Evolutionary conservation across 1,140 invertebrate species (phyloP).

Genomic region (Caenorhabditis inopinata): DNA sequence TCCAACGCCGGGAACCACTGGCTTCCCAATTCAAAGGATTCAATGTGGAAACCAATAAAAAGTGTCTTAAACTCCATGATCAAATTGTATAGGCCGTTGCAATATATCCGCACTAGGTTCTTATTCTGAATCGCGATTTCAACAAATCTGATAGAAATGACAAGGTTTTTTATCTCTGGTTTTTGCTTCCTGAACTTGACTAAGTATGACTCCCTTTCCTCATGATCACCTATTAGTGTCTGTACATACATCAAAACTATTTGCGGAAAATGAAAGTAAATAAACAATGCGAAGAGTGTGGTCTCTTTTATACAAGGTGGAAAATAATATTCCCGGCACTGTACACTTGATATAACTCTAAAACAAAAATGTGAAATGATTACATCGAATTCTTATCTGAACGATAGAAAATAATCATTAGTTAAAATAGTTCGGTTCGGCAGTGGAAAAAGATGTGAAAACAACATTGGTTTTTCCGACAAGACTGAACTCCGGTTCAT

Average conservation of each 20-base stretch:
- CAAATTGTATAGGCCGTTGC: slow-evolving; percentile 1
- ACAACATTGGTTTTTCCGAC: too few relatives aligned
- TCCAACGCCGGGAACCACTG: slow-evolving; percentile 41
- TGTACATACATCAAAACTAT: slow-evolving; percentile 14
- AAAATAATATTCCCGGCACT: too few relatives aligned
- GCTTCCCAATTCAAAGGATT: slow-evolving; percentile 44
- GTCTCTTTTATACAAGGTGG: too few relatives aligned
- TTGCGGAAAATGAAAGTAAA: background rate
- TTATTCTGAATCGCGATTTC: background rate
- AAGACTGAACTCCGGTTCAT: too few relatives aligned
- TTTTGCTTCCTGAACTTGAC: background rate
- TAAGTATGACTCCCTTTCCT: background rate
- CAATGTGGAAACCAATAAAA: slow-evolving; percentile 18
- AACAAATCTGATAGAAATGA: background rate
- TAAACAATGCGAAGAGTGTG: background rate
- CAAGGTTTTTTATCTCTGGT: too few relatives aligned
- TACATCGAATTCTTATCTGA: too few relatives aligned
- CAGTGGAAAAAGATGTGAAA: too few relatives aligned
- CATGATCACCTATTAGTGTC: background rate
- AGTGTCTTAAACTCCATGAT: slow-evolving; percentile 36
- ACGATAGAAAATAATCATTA: too few relatives aligned
- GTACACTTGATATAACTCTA: too few relatives aligned
- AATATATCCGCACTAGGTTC: background rate
- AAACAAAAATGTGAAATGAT: too few relatives aligned
- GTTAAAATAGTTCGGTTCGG: too few relatives aligned